Evolutionary conservation across 2,888 invertebrate genomes (phyloP).

Genomic region (Petrolisthes manimaculis): DNA sequence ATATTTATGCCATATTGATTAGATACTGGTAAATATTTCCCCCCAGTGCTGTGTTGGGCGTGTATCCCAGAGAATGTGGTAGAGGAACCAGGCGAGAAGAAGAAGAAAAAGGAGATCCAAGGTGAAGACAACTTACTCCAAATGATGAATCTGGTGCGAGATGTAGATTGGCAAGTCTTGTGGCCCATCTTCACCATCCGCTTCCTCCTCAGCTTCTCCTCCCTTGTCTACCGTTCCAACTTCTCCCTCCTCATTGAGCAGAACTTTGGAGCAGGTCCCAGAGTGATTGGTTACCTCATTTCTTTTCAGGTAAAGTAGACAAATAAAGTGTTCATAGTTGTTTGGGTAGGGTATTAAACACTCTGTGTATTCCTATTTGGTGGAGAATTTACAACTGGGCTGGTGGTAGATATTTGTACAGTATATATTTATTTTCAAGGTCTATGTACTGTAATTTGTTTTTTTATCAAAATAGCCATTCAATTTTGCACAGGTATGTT

Average conservation of each 20-base stretch:
- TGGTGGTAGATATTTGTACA: not conserved
- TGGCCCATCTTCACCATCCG: slow-evolving; percentile 70
- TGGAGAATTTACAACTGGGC: not conserved
- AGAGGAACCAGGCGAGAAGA: not conserved
- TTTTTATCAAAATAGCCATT: not conserved
- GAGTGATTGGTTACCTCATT: slow-evolving; percentile 69
- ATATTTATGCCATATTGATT: too few relatives aligned
- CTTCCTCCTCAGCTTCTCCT: slow-evolving; percentile 69
- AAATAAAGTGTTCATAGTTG: not conserved
- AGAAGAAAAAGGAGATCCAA: not conserved
- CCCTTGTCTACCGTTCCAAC: slow-evolving; percentile 69
- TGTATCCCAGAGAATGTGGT: slow-evolving; percentile 25
- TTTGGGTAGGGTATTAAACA: not conserved
- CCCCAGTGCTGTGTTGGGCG: slow-evolving; percentile 42
- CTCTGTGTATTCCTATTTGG: not conserved
- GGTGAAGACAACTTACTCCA: too few relatives aligned
- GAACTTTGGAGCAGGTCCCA: slow-evolving; percentile 68
- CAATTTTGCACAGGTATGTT: too few relatives aligned
- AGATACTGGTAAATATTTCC: too few relatives aligned
- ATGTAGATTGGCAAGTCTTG: slow-evolving; percentile 68
- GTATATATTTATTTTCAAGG: not conserved
- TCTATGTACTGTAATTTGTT: not conserved
- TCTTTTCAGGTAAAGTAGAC: slow-evolving; percentile 67
- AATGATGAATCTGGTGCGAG: slow-evolving; percentile 55
- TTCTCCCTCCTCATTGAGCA: slow-evolving; percentile 68